Evolutionary conservation across 2,888 invertebrate species (phyloP), one percentile per base, ranked within the genome.

Genomic region (Syritta pipiens): DNA sequence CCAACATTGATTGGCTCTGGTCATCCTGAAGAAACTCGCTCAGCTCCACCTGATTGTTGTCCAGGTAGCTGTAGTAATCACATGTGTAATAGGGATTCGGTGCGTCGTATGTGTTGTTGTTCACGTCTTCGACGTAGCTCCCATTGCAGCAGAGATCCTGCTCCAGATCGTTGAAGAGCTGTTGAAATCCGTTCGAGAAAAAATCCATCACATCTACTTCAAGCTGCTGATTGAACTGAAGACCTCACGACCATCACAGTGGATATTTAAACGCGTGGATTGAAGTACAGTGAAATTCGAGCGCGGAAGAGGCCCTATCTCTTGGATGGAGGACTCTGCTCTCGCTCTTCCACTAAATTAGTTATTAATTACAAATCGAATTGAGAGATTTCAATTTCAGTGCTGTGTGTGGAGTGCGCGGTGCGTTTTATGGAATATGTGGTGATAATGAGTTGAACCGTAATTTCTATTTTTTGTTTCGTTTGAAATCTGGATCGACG

Each of bases 131-230:
- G 37, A 81, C 81, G 30, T 81, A 83, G 62, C 82, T 49, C 6
- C 42, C 67, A 51, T 57, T 62, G 44, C 28, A 55, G 12, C 48
- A 44, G 3, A 72, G 30, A 55, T 83, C 83, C 42, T 86, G 86
- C 10, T 86, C 85, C 65, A 88, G 82, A 32, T 88, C 88, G 62
- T 84, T 85, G 82, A 87, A 88, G 48, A 89, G 84, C 82, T 89
- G 87, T 76, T 89, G 89, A 71, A 89, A 88, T 49, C 86, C 89
- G 69, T 87, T 89, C 55, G 88, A 86, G 83, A 89, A 86, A 84
- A 89, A 89, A 65, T 89, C 89, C 88, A 89, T 88, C 55, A 30
- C 46, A 32, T 65, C 60, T n/a, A 48, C 32, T 60, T 35, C 40
- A 63, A 65, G 35, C 42, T 32, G 1, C 30, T 46, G n/a, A 9